Base-by-base conservation (phyloP, 2,797 vertebrate species). In the Sebastes kiyomatsui region DNA sequence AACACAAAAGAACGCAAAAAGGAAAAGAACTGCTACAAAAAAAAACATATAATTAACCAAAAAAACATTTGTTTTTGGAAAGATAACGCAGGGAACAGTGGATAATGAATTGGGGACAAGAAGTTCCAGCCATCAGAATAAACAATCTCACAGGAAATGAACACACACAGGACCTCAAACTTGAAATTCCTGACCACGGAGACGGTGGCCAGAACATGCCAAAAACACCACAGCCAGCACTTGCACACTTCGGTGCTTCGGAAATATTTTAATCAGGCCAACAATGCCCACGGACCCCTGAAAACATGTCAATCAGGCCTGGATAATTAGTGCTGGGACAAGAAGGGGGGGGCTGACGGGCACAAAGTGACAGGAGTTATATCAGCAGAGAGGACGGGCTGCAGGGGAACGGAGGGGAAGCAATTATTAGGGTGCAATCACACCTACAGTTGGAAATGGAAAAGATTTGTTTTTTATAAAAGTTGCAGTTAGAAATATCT, bases 211-310 rank as follows among this genome's bases (percentile, higher is more conserved):
- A 80, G 23, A 76, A 88, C 67, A 73, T 61, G 79, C 78, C 87
- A 87, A 60, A 77, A 81, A 77, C 72, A 35, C 71, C 71, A 66
- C 70, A 75, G 87, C 82, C 83, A 80, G 75, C 70, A 61, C 70
- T 46, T 18, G 66, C 86, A 93, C 93, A 93, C 89, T 85, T 84
- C 91, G 93, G 33, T 92, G 92, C 86, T 54, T 86, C 69, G 0
- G 49, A 95, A 93, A 88, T 92, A 93, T 95, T 94, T 95, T 92
- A 94, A 95, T 95, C 88, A 90, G 87, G 87, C 76, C 79, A 87
- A 91, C 90, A 92, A 82, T 79, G 77, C 27, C 83, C 77, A 70
- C 27, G 62, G 83, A 89, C 49, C 77, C 84, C 79, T 73, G 78
- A 94, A 95, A 93, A 92, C 90, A 91, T 76, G 90, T 79, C 90